Evolutionary conservation across 1,140 invertebrate species (phyloP), one percentile per base, ranked within the genome.

Genomic region (Listronotus bonariensis): DNA sequence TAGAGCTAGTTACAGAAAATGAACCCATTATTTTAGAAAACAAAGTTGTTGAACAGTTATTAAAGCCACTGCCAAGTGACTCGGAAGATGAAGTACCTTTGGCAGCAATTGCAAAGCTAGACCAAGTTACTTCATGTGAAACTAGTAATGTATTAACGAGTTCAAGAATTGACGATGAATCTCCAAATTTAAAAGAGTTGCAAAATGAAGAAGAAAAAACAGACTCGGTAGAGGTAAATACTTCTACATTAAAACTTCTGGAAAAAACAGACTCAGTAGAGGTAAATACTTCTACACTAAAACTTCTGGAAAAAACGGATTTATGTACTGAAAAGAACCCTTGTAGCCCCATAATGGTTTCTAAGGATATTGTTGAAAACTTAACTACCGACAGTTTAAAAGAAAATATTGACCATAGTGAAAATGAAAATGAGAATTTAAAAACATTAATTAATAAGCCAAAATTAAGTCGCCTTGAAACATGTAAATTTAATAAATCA

Each of bases 11-110:
- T 34, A 53, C 15, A 10, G 59, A 70, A 64, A 46, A 58, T 12
- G 68, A 70, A 55, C 63, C 67, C 56, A 34, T 38, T 32, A 40
- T 67, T 12, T 32, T 71, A 34, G 64, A 71, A 53, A 68, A 59
- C 14, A 68, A 67, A 34, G 11, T 36, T 36, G 32, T 64, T 42
- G 32, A 51, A 17, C 20, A 14, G 40, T 8, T 34, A 54, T 20
- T 26, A n/a, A 43, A 52, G 54, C 11, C 18, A 32, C 48, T 32
- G 8, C 8, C 55, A 41, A 71, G 57, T 42, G 75, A 77, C 61
- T 77, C 75, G 9, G 75, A 78, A 58, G 75, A 77, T 70, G 76
- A 78, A 56, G 40, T 78, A 17, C 76, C 76, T 12, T 63, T 78
- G 34, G 59, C 73, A 20, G 38, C 57, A 20, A 34, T 68, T 14